Conservation (phyloP, 2,888 invertebrate species). For the Allolobophora icterica region DNA sequence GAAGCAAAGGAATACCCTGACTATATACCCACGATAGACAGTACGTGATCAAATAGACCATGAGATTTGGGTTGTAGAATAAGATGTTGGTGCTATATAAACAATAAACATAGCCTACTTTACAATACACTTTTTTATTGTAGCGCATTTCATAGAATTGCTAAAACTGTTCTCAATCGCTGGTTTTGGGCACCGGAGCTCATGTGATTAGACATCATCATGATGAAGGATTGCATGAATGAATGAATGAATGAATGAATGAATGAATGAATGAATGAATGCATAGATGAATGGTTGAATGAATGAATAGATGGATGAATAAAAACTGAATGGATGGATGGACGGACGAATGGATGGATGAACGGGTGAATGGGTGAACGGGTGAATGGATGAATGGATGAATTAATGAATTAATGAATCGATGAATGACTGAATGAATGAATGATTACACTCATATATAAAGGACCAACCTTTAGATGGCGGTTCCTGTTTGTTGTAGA, state of each 20-base stretch:
- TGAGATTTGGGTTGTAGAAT: neutral
- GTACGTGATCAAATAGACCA: neutral
- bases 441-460: neutral
- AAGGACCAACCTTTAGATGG: conserved; percentile 23
- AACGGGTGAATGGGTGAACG: too few relatives aligned
- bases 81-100: neutral
- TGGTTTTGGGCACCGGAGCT: too few relatives aligned
- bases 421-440: too few relatives aligned
- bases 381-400: too few relatives aligned
- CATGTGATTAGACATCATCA: too few relatives aligned
- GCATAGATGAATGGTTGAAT: neutral
- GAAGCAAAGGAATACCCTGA: neutral
- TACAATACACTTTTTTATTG: too few relatives aligned
- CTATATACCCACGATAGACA: neutral
- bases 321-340: too few relatives aligned
- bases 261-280: neutral
- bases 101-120: neutral
- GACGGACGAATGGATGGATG: too few relatives aligned
- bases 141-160: too few relatives aligned
- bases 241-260: neutral
- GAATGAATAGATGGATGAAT: neutral
- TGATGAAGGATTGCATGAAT: too few relatives aligned
- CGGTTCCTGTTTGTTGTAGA: conserved; percentile 35
- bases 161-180: too few relatives aligned
- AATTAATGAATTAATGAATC: neutral